Evolutionary conservation across 2,888 invertebrate genomes (phyloP).

Genomic region (Caenorhabditis doughertyi): DNA sequence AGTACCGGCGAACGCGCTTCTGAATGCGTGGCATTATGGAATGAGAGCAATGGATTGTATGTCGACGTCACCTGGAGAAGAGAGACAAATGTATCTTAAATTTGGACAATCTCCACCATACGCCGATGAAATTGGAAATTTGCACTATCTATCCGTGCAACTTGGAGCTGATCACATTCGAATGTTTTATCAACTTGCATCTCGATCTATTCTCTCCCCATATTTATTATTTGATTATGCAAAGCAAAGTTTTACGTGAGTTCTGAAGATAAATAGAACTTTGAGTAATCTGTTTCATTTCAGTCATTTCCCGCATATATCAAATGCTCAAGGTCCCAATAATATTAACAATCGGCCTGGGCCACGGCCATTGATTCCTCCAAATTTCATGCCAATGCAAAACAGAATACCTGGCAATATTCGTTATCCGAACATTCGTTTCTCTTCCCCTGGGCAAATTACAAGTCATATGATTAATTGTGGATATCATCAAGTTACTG

Average conservation of each 20-base stretch:
- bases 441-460: conserved; percentile 37
- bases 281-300: no score
- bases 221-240: conserved; percentile 58
- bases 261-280: no score
- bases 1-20: conserved; percentile 7
- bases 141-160: conserved; percentile 33
- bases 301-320: conserved; percentile 31
- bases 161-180: conserved; percentile 36
- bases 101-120: conserved; percentile 49
- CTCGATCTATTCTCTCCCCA: conserved; percentile 54
- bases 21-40: conserved; percentile 53
- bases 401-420: background rate
- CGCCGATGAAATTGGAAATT: conserved; percentile 30
- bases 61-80: conserved; percentile 42
- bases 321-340: no score
- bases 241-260: conserved; percentile 47
- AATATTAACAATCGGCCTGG: background rate
- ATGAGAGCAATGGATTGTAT: conserved; percentile 64
- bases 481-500: conserved; percentile 64
- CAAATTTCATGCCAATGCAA: background rate
- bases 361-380: conserved; percentile 11
- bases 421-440: conserved; percentile 33
- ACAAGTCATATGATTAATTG: conserved; percentile 20
- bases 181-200: conserved; percentile 46
- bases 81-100: conserved; percentile 43